Percentiles rank a stretch among this genome's conserved stretches.
Conservation (phyloP, 2,797 vertebrate genomes). For the Rhynchotus rufescens region DNA sequence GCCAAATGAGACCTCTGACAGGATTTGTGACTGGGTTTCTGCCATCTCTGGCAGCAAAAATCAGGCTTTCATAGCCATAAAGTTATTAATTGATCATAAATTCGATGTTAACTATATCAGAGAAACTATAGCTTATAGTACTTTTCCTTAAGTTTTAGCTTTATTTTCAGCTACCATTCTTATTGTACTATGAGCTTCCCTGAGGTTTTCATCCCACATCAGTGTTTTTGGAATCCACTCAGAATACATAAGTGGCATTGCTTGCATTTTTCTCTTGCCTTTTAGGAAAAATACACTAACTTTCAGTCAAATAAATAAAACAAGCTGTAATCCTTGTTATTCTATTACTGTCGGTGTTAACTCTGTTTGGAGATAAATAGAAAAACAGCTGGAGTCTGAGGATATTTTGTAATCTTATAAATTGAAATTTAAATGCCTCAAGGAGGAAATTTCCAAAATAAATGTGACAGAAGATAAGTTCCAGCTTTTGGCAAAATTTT, state of each 20-base stretch:
- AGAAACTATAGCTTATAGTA: not conserved
- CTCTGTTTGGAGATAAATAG: conserved; percentile 66
- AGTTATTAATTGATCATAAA: not conserved
- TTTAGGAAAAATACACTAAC: not conserved
- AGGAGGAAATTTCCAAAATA: conserved; percentile 69
- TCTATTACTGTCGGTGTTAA: conserved; percentile 30
- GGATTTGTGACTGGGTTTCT: conserved; percentile 17
- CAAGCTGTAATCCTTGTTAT: conserved; percentile 60
- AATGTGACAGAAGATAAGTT: conserved; percentile 67
- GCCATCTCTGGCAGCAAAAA: conserved; percentile 58
- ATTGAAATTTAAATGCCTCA: conserved; percentile 74
- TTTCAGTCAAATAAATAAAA: conserved; percentile 67
- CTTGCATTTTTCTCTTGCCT: conserved; percentile 1
- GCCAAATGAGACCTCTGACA: conserved; percentile 30
- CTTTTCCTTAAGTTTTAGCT: not conserved
- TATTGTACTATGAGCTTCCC: conserved; percentile 7
- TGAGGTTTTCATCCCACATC: not conserved
- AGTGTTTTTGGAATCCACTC: not conserved
- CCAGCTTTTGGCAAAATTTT: conserved; percentile 66
- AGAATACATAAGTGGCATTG: conserved; percentile 13
- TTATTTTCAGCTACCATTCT: not conserved
- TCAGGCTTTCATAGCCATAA: conserved; percentile 22
- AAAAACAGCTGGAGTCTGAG: conserved; percentile 67
- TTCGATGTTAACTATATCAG: conserved; percentile 35
- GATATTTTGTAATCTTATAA: conserved; percentile 67